Conservation (phyloP, 35 echinoderm and acorn worm species). For the Apostichopus parvimensis region DNA sequence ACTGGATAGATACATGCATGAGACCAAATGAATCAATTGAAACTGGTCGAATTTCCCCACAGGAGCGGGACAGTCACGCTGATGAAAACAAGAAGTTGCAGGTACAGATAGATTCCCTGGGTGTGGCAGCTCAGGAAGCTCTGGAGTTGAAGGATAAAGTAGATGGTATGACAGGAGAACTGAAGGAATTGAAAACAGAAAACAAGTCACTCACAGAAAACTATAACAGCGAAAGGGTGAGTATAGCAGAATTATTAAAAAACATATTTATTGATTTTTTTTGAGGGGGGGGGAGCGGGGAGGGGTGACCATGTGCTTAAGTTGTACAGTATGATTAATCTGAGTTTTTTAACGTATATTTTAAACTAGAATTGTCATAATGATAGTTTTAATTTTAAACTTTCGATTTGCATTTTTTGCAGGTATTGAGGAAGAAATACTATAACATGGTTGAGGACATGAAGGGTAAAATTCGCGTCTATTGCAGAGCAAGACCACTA, state of each 20-base stretch:
- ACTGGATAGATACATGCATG: too few species aligned
- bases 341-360: too few species aligned
- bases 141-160: conserved; percentile 89
- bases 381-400: too few species aligned
- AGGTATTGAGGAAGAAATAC: conserved; percentile 98
- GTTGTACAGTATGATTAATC: too few species aligned
- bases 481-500: conserved; percentile 84
- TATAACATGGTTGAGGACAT: conserved; percentile 99
- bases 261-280: too few species aligned
- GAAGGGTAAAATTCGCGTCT: conserved; percentile 99
- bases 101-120: conserved; percentile 75
- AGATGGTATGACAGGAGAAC: conserved; percentile 53
- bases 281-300: too few species aligned
- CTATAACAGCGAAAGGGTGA: conserved; percentile 95
- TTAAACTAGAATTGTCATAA: too few species aligned
- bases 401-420: not conserved
- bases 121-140: conserved; percentile 88
- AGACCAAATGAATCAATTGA: too few species aligned
- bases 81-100: conserved; percentile 76
- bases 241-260: not conserved
- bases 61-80: conserved; percentile 70
- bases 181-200: conserved; percentile 79
- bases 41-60: not conserved
- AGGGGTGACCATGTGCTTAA: too few species aligned
- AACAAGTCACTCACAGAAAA: conserved; percentile 79